Percentiles rank a stretch among this genome's conserved stretches.
Evolutionary conservation across 2,888 invertebrate genomes (phyloP).

Genomic region (Drosophila borborema): DNA sequence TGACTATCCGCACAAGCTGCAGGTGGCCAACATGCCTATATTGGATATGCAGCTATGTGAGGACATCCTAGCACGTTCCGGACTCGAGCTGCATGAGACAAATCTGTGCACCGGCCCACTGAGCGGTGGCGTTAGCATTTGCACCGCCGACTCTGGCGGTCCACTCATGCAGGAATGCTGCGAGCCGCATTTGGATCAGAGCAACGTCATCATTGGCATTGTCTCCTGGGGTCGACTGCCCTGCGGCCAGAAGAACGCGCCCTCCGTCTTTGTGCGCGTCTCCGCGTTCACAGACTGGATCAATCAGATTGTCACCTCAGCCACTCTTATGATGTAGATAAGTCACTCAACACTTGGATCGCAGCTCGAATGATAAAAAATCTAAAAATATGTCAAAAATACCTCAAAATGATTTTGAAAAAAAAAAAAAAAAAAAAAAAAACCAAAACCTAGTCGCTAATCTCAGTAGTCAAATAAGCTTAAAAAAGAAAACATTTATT

Average conservation of each 20-base stretch:
- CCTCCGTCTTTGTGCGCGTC: slow-evolving; percentile 86
- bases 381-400: slow-evolving; percentile 30
- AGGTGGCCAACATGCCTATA: slow-evolving; percentile 82
- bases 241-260: slow-evolving; percentile 84
- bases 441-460: slow-evolving; percentile 33
- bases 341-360: slow-evolving; percentile 13
- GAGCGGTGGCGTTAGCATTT: slow-evolving; percentile 83
- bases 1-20: slow-evolving; percentile 80
- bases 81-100: slow-evolving; percentile 81
- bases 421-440: slow-evolving; percentile 25
- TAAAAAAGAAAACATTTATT: background rate
- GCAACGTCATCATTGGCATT: slow-evolving; percentile 84
- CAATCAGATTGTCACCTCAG: slow-evolving; percentile 70
- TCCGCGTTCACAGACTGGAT: slow-evolving; percentile 85
- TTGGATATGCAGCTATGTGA: slow-evolving; percentile 80
- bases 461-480: slow-evolving; percentile 61
- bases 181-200: slow-evolving; percentile 62
- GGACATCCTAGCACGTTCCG: slow-evolving; percentile 76
- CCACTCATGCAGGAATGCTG: slow-evolving; percentile 82
- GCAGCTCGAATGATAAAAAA: slow-evolving; percentile 65
- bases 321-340: slow-evolving; percentile 70
- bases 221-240: slow-evolving; percentile 86
- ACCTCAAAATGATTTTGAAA: slow-evolving; percentile 30
- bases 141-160: slow-evolving; percentile 84
- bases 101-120: slow-evolving; percentile 84